phyloP scores from a whole-genome alignment of 2,113 vertebrate species.

The Neomonachus schauinslandi region DNA sequence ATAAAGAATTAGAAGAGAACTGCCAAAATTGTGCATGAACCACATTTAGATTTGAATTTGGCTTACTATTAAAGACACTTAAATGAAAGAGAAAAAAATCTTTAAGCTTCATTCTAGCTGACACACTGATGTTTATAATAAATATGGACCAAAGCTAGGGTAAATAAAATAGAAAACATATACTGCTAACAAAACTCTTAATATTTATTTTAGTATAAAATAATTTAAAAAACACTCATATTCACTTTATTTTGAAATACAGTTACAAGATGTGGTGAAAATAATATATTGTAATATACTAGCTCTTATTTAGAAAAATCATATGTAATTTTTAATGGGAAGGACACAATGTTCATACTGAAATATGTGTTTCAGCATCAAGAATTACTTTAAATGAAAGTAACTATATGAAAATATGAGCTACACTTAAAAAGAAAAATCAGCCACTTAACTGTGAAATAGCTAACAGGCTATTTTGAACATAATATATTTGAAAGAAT shows the following conservation, averaged over 20 bases:
- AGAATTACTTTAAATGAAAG: constrained; percentile 44
- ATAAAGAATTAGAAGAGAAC: constrained; percentile 19
- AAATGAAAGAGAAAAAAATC: not conserved
- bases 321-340: constrained; percentile 20
- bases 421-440: constrained; percentile 6
- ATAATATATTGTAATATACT: constrained; percentile 19
- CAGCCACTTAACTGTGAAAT: not conserved
- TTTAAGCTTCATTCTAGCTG: not conserved
- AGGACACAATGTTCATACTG: constrained; percentile 7
- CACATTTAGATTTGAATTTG: constrained; percentile 28
- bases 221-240: not conserved
- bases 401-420: not conserved
- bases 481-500: not conserved
- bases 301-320: constrained; percentile 32
- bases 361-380: not conserved
- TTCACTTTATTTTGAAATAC: constrained; percentile 63
- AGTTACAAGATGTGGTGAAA: constrained; percentile 1
- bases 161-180: not conserved
- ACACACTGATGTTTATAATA: not conserved
- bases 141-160: not conserved
- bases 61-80: constrained; percentile 14
- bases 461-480: not conserved
- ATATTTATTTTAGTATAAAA: constrained; percentile 47
- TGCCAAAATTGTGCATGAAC: not conserved
- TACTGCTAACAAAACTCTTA: constrained; percentile 15